These are phyloP conservation scores for Pheosia gnoma DNA, from an alignment of 2,888 invertebrate species.

Conservation along the genomic window DNA sequence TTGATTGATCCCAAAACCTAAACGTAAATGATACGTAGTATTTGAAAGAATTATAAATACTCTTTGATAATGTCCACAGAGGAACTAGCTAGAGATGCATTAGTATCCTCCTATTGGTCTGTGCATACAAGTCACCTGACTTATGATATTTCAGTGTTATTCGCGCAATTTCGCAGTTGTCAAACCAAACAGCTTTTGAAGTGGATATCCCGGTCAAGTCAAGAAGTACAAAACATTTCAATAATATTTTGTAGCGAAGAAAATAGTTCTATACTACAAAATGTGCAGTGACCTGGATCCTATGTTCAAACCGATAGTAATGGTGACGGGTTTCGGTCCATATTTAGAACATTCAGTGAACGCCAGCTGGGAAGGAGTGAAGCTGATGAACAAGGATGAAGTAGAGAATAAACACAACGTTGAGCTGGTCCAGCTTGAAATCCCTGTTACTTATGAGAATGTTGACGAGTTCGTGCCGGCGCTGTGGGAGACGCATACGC, in stretches of 20 bases:
- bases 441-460: constrained; percentile 89
- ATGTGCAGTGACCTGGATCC: constrained; percentile 57
- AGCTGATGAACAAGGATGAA: constrained; percentile 82
- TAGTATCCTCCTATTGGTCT: too few species aligned
- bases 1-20: too few species aligned
- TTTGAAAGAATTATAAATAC: too few species aligned
- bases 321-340: constrained; percentile 92
- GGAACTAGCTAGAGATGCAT: too few species aligned
- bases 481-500: constrained; percentile 88
- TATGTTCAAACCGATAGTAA: constrained; percentile 69
- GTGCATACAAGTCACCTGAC: too few species aligned
- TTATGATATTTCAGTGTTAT: too few species aligned
- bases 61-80: too few species aligned
- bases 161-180: too few species aligned
- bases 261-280: constrained; percentile 7
- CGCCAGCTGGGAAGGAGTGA: constrained; percentile 93
- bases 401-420: constrained; percentile 73
- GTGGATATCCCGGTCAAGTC: too few species aligned
- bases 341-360: constrained; percentile 88
- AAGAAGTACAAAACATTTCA: too few species aligned
- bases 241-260: background rate
- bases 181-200: too few species aligned
- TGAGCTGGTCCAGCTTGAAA: constrained; percentile 80
- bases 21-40: too few species aligned
- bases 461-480: constrained; percentile 86